Conservation (phyloP, 2,113 vertebrate genomes). For the Edolisoma coerulescens region DNA sequence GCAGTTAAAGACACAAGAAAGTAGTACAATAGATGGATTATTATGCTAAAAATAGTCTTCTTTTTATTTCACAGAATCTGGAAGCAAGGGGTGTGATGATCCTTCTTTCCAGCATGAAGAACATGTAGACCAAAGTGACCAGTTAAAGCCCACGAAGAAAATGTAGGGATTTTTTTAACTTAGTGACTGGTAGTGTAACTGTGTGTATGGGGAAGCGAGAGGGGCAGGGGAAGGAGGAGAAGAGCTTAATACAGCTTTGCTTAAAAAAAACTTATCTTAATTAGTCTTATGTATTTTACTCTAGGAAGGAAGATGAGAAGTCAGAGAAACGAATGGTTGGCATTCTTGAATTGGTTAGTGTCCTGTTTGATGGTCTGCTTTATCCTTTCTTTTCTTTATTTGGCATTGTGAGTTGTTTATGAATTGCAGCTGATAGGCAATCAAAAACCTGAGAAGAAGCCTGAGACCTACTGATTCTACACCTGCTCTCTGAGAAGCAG, state of each 20-base stretch:
- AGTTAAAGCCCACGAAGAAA: not conserved
- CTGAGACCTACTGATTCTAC: not conserved
- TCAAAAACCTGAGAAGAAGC: not conserved
- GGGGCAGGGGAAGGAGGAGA: not conserved
- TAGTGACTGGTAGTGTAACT: accelerated
- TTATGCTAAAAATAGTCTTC: not conserved
- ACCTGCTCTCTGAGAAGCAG: not conserved
- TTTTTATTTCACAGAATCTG: not conserved
- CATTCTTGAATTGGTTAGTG: conserved; percentile 62
- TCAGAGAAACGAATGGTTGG: conserved; percentile 20
- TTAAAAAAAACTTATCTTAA: not conserved
- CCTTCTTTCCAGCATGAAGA: conserved; percentile 37
- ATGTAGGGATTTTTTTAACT: not conserved
- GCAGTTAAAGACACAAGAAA: not conserved
- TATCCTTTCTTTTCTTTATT: not conserved
- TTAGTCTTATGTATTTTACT: not conserved
- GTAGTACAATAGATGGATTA: not conserved
- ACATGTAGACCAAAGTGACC: not conserved
- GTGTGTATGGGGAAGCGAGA: not conserved
- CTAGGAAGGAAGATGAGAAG: conserved; percentile 45
- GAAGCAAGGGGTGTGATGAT: not conserved
- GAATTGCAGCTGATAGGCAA: not conserved
- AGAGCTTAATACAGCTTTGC: not conserved
- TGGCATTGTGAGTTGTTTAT: not conserved
- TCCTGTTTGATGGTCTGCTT: not conserved